phyloP scores from a whole-genome alignment of 1,140 invertebrate genomes.

The Drosophila orosa region DNA sequence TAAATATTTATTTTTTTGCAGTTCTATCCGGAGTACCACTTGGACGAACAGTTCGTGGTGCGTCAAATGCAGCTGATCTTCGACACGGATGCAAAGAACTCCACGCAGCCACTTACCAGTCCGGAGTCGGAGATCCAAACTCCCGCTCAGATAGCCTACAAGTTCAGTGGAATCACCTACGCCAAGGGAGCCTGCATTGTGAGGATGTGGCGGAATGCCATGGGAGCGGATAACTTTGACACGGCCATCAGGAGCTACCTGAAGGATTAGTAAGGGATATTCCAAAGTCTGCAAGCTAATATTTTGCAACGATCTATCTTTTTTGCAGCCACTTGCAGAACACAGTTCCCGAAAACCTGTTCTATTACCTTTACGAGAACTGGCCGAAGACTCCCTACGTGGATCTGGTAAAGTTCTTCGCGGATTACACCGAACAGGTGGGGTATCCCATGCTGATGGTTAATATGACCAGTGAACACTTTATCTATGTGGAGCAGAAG shows the following conservation, averaged over 20 bases:
- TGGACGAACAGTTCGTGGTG: slow-evolving; percentile 86
- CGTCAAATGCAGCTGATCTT: slow-evolving; percentile 88
- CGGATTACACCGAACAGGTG: slow-evolving; percentile 96
- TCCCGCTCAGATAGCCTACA: slow-evolving; percentile 85
- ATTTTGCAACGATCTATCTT: background rate
- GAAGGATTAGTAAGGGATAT: slow-evolving; percentile 83
- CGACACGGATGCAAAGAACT: slow-evolving; percentile 86
- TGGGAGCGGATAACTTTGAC: slow-evolving; percentile 87
- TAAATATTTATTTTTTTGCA: background rate
- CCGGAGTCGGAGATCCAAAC: slow-evolving; percentile 76
- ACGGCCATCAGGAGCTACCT: slow-evolving; percentile 87
- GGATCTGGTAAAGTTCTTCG: slow-evolving; percentile 54
- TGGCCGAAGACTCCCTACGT: slow-evolving; percentile 42
- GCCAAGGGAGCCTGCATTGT: slow-evolving; percentile 89
- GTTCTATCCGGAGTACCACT: slow-evolving; percentile 84
- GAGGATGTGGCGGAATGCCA: slow-evolving; percentile 89
- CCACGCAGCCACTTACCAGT: slow-evolving; percentile 87
- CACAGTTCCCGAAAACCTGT: slow-evolving; percentile 49
- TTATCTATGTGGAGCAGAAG: slow-evolving; percentile 74
- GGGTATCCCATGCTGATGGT: slow-evolving; percentile 93
- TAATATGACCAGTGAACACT: slow-evolving; percentile 21
- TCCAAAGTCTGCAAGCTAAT: background rate
- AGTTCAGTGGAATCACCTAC: slow-evolving; percentile 87
- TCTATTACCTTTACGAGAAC: slow-evolving; percentile 43
- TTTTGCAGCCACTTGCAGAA: slow-evolving; percentile 43